Percentiles rank a stretch among this genome's conserved stretches.
Evolutionary conservation across 2,888 invertebrate species (phyloP).

Genomic region (Rotaria socialis): DNA sequence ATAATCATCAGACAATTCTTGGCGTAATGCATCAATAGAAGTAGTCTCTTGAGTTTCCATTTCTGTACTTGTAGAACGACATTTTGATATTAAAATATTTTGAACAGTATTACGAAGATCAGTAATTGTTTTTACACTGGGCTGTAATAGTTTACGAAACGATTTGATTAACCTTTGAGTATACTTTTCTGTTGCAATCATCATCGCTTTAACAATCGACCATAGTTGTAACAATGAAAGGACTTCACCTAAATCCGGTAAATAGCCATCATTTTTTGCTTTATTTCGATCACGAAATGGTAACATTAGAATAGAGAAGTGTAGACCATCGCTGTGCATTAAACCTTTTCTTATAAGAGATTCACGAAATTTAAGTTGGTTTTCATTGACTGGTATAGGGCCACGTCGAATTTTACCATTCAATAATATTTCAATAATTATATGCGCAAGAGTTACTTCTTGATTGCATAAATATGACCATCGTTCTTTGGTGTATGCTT

Average conservation of each 20-base stretch:
- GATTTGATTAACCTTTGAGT: not conserved
- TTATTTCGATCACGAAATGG: not conserved
- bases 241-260: constrained; percentile 3
- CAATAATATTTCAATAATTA: constrained; percentile 15
- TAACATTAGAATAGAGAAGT: not conserved
- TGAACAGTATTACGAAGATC: constrained; percentile 3
- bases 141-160: not conserved
- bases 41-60: not conserved
- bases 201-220: not conserved
- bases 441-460: not conserved
- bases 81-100: not conserved
- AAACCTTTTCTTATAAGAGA: constrained; percentile 6
- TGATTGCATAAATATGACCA: constrained; percentile 3
- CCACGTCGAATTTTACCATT: not conserved
- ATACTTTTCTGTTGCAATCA: not conserved
- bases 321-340: not conserved
- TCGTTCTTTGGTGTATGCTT: not conserved
- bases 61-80: not conserved
- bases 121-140: not conserved
- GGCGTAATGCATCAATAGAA: not conserved
- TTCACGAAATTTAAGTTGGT: constrained; percentile 4
- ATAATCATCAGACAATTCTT: constrained; percentile 1
- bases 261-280: constrained; percentile 25
- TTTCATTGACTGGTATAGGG: not conserved
- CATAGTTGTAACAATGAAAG: not conserved